Base-by-base conservation (phyloP, 2,888 invertebrate genomes). In the Drosophila aldrichi region DNA sequence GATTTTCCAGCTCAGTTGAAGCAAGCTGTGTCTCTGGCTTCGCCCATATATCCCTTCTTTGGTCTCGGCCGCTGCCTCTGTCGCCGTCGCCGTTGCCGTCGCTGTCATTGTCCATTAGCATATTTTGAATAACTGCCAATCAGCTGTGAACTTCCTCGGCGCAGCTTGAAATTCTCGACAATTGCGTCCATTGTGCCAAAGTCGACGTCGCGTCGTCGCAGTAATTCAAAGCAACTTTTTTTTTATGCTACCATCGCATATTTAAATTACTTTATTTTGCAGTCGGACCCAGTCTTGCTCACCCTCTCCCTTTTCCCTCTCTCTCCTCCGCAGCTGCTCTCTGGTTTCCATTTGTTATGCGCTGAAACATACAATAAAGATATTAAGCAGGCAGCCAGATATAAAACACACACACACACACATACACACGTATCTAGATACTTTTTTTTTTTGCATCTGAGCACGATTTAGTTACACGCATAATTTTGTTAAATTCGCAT, bases 221-320 rank as follows among this genome's bases (percentile, higher is more conserved):
- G 70, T 88, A 78, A 83, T 88, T 81, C 88, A 82, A 77, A 78
- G 80, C 68, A 67, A 63, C 43, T 49, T 54, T 55, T 49, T 54
- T 55, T 51, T 57, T 41, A 32, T 57, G 78, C 80, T 77, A 56
- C 73, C 73, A 88, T 81, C 48, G 73, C 79, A 72, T 79, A 89
- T 89, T 79, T 77, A 84, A 88, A 88, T 88, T 85, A 76, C 88
- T 88, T 85, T 81, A 89, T 82, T 85, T 88, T 75, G n/a, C 85
- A 82, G 74, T 83, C 73, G 67, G 65, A 65, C 61, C 55, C 67
- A 62, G 60, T 68, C 56, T 46, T 44, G 36, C n/a, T 59, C 36
- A 8, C 22, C 12, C 22, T 2, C 12, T 9, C 1, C 12, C 14
- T 7, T 7, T 5, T 38, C 36, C 7, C 12, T 4, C 10, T 5